These are phyloP conservation scores for Zosterops borbonicus DNA, from an alignment of 2,113 vertebrate species.

Conservation along the genomic window DNA sequence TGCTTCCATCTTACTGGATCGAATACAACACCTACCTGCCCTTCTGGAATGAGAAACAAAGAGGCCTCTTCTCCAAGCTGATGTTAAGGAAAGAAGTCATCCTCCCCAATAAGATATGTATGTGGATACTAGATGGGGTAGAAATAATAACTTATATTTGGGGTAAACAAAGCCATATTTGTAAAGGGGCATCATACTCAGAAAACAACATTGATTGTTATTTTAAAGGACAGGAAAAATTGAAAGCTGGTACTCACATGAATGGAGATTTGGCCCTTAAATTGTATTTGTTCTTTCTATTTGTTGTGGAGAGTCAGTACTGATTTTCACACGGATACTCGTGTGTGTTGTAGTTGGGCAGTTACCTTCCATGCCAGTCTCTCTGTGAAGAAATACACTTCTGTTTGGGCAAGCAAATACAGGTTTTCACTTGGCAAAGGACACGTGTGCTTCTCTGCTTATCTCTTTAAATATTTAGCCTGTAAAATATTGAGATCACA, in stretches of 20 bases:
- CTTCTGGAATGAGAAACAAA: constrained; percentile 56
- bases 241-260: not conserved
- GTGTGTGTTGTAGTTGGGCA: not conserved
- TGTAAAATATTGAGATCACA: not conserved
- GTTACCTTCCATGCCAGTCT: not conserved
- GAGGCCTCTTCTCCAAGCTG: constrained; percentile 82
- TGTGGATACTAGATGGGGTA: constrained; percentile 15
- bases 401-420: not conserved
- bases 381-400: not conserved
- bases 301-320: not conserved
- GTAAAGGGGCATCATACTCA: not conserved
- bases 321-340: not conserved
- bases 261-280: not conserved
- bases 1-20: constrained; percentile 90
- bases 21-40: constrained; percentile 74
- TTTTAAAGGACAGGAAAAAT: not conserved
- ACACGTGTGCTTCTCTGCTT: not conserved
- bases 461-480: not conserved
- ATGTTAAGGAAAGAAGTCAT: constrained; percentile 78
- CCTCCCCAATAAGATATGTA: constrained; percentile 75
- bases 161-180: not conserved
- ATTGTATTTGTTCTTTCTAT: not conserved
- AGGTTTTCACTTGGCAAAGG: not conserved
- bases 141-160: fast-evolving
- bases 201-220: not conserved